Conservation (phyloP, 2,113 vertebrate genomes). For the Heteronetta atricapilla region DNA sequence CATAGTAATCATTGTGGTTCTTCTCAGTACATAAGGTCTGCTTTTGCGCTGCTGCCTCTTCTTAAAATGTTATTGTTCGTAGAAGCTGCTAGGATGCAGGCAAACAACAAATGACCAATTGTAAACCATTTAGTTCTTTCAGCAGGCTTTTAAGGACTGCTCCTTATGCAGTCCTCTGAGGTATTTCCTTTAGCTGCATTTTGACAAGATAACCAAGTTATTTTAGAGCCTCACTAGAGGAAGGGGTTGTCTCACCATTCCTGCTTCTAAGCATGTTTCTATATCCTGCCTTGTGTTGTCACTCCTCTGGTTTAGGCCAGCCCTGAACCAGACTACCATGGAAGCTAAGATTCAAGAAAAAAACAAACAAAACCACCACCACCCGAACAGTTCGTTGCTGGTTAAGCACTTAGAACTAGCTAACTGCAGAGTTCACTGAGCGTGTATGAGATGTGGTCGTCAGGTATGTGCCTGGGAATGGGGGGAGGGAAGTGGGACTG, state of each 20-base stretch:
- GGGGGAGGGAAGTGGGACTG: background rate
- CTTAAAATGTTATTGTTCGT: background rate
- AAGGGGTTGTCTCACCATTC: background rate
- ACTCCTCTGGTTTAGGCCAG: background rate
- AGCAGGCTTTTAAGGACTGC: background rate
- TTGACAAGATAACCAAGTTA: background rate
- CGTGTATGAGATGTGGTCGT: accelerated
- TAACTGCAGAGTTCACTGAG: background rate
- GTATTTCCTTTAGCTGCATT: background rate
- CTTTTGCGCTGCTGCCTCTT: background rate
- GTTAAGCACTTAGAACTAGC: background rate
- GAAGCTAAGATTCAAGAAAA: background rate
- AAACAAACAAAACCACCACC: too few relatives aligned
- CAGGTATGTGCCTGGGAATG: accelerated
- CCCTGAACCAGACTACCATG: background rate
- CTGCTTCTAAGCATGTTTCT: background rate
- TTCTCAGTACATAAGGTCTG: background rate
- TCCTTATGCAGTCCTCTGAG: background rate
- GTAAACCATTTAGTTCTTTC: background rate
- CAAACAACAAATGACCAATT: background rate
- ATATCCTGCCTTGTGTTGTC: background rate
- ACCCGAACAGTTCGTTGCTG: background rate
- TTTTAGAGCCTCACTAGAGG: background rate
- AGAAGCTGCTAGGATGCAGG: background rate
- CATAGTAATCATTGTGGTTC: background rate